These are phyloP conservation scores for Eulemur mongoz DNA, from an alignment of 2,797 vertebrate species.

Conservation along the genomic window DNA sequence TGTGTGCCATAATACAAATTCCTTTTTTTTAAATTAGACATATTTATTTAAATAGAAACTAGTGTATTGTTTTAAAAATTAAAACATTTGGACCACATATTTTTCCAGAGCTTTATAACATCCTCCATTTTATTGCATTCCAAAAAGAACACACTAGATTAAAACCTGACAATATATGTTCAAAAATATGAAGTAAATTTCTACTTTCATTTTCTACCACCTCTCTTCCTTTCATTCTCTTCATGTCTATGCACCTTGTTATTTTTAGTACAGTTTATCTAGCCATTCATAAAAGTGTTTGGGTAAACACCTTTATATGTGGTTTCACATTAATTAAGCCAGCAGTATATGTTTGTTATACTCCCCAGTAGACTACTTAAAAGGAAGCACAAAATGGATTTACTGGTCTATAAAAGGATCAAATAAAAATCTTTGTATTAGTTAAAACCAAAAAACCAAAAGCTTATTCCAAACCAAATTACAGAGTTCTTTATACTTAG, in stretches of 20 bases:
- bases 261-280: neutral
- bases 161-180: neutral
- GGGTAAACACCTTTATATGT: neutral
- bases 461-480: neutral
- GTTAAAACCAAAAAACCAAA: slow-evolving; percentile 16
- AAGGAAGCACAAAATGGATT: neutral
- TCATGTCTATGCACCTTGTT: neutral
- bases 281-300: neutral
- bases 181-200: neutral
- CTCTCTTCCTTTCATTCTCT: neutral
- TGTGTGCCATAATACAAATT: neutral
- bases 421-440: slow-evolving; percentile 33
- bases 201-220: neutral
- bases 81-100: neutral
- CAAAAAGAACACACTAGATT: neutral
- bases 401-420: neutral
- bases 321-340: slow-evolving; percentile 10
- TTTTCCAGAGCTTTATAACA: neutral
- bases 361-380: slow-evolving; percentile 37
- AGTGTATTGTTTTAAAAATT: neutral
- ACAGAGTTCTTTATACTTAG: slow-evolving; percentile 35
- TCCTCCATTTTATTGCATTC: neutral
- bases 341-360: neutral
- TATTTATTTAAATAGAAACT: neutral
- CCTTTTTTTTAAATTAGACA: neutral